Evolutionary conservation across 2,888 invertebrate genomes (phyloP).

Genomic region (Leptinotarsa rubiginosa): DNA sequence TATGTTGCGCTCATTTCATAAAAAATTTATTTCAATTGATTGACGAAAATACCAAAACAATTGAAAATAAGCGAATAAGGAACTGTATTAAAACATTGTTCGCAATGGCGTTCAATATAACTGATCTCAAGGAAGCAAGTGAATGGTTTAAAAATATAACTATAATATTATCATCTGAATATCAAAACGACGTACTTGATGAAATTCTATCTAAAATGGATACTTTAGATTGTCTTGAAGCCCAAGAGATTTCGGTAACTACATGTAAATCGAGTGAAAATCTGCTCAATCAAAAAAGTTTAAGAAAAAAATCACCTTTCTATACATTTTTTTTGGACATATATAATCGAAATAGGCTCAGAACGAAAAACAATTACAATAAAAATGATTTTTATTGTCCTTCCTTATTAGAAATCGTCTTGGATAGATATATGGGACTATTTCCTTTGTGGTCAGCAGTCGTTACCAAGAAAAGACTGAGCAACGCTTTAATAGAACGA

Average conservation of each 20-base stretch:
- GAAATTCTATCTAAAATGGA: background rate
- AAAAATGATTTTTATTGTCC: slow-evolving; percentile 15
- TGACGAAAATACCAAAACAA: background rate
- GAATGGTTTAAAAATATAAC: slow-evolving; percentile 31
- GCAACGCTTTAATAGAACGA: slow-evolving; percentile 25
- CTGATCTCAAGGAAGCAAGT: slow-evolving; percentile 8
- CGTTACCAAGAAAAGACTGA: slow-evolving; percentile 17
- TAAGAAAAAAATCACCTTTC: slow-evolving; percentile 7
- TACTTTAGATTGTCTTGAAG: background rate
- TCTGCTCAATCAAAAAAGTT: slow-evolving; percentile 6
- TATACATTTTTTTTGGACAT: slow-evolving; percentile 3
- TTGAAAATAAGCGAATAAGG: slow-evolving; percentile 15
- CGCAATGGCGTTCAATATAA: slow-evolving; percentile 24
- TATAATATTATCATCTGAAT: slow-evolving; percentile 20
- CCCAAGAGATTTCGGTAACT: slow-evolving; percentile 1
- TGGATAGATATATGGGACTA: slow-evolving; percentile 26
- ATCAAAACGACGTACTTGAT: slow-evolving; percentile 4
- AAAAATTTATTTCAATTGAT: slow-evolving; percentile 22
- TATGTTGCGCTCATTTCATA: slow-evolving; percentile 27
- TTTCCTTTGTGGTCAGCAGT: slow-evolving; percentile 27
- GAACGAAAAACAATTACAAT: background rate
- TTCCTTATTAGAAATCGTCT: slow-evolving; percentile 9
- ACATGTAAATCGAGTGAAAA: background rate
- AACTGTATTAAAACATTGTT: slow-evolving; percentile 20
- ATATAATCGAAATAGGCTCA: slow-evolving; percentile 2